Conservation (phyloP, 2,797 vertebrate species). For the Menidia menidia region DNA sequence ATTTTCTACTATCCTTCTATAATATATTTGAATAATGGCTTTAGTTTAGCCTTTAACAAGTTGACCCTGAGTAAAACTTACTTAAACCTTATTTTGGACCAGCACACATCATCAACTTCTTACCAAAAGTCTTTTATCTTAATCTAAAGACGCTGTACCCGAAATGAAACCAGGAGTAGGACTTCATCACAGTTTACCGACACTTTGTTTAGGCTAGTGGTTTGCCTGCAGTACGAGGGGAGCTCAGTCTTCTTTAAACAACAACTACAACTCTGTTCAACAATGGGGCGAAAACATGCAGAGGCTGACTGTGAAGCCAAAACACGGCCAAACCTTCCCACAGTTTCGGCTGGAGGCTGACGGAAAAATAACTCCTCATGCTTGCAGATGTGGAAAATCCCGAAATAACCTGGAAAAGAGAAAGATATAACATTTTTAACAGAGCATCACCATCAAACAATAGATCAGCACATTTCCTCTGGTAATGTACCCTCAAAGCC, state of each 20-base stretch:
- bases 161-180: not conserved
- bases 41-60: not conserved
- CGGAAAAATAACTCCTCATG: constrained; percentile 16
- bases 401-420: not conserved
- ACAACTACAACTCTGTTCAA: constrained; percentile 14
- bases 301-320: constrained; percentile 5
- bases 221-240: not conserved
- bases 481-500: not conserved
- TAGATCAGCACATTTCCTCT: not conserved
- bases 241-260: not conserved
- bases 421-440: constrained; percentile 1
- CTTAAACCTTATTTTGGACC: not conserved
- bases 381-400: constrained; percentile 5
- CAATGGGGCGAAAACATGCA: constrained; percentile 26
- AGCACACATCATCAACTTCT: not conserved
- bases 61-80: not conserved
- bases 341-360: constrained; percentile 8
- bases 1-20: too few species aligned
- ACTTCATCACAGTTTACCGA: not conserved
- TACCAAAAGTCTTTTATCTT: not conserved
- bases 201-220: not conserved
- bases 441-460: not conserved
- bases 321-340: constrained; percentile 2
- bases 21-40: not conserved
- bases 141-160: not conserved